Percentiles rank a stretch among this genome's conserved stretches.
Evolutionary conservation across 2,888 invertebrate genomes (phyloP).

Genomic region (Chymomyza amoena): DNA sequence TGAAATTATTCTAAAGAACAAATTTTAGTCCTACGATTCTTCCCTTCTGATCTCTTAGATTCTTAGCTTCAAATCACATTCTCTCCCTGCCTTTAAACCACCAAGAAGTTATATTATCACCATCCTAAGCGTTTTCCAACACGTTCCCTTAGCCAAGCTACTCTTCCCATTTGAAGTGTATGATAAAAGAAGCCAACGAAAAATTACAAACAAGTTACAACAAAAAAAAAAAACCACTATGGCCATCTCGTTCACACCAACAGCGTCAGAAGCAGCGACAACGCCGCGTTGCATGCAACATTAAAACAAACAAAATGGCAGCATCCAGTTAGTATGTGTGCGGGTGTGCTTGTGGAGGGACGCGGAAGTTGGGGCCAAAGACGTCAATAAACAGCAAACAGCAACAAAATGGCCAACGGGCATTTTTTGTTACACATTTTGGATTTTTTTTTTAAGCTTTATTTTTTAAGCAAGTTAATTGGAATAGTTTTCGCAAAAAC

Average conservation of each 20-base stretch:
- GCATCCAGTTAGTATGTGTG: background rate
- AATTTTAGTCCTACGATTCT: too few species aligned
- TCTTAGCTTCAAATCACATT: too few species aligned
- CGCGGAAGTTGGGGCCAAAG: background rate
- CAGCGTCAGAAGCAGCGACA: background rate
- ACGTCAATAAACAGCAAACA: slow-evolving; percentile 14
- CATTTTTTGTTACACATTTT: slow-evolving; percentile 26
- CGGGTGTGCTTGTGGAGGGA: background rate
- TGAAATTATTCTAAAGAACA: too few species aligned
- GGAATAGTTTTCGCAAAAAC: slow-evolving; percentile 59
- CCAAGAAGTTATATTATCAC: too few species aligned
- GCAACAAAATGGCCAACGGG: slow-evolving; percentile 38
- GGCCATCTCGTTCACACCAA: slow-evolving; percentile 8
- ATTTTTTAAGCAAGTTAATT: slow-evolving; percentile 48
- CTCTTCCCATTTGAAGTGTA: background rate
- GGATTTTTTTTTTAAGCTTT: slow-evolving; percentile 17
- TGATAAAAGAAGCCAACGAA: background rate
- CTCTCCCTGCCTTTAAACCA: too few species aligned
- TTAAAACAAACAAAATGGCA: background rate
- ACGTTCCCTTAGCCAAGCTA: background rate
- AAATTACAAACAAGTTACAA: slow-evolving; percentile 14
- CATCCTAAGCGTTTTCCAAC: background rate
- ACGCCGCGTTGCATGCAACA: slow-evolving; percentile 31
- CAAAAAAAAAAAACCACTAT: slow-evolving; percentile 11
- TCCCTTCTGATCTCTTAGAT: too few species aligned